phyloP scores from a whole-genome alignment of 1,140 invertebrate species.

The Zaprionus inermis region DNA sequence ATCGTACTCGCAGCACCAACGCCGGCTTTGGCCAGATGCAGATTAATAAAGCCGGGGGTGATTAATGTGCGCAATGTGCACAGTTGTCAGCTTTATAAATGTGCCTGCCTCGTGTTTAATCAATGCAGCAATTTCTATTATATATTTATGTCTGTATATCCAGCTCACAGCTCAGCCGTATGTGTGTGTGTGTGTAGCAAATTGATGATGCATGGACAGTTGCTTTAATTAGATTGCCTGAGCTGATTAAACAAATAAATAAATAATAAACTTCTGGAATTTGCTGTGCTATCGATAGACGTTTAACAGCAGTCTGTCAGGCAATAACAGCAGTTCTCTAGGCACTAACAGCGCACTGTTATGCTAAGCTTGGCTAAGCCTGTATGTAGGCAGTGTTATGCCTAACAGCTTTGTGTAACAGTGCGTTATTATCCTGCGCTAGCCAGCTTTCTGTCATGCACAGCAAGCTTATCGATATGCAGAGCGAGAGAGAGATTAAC shows the following conservation, averaged over 20 bases:
- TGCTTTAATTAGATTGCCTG: background rate
- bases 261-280: background rate
- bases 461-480: background rate
- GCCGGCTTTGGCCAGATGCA: slow-evolving; percentile 57
- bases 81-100: slow-evolving; percentile 72
- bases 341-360: background rate
- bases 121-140: slow-evolving; percentile 45
- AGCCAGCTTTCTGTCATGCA: background rate
- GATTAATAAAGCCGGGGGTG: slow-evolving; percentile 52
- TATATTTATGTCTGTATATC: slow-evolving; percentile 13
- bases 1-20: too few relatives aligned
- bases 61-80: slow-evolving; percentile 65
- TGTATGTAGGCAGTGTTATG: background rate
- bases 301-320: background rate
- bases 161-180: background rate
- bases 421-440: background rate
- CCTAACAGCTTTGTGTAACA: background rate
- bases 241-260: slow-evolving; percentile 6
- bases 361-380: background rate
- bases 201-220: slow-evolving; percentile 27
- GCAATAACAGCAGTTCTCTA: too few relatives aligned
- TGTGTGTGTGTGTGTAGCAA: slow-evolving; percentile 9
- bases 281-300: background rate
- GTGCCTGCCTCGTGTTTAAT: slow-evolving; percentile 52
- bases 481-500: background rate